Evolutionary conservation across 2,797 vertebrate species (phyloP), one percentile per base, ranked within the genome.

Genomic region (Margarornis squamiger): DNA sequence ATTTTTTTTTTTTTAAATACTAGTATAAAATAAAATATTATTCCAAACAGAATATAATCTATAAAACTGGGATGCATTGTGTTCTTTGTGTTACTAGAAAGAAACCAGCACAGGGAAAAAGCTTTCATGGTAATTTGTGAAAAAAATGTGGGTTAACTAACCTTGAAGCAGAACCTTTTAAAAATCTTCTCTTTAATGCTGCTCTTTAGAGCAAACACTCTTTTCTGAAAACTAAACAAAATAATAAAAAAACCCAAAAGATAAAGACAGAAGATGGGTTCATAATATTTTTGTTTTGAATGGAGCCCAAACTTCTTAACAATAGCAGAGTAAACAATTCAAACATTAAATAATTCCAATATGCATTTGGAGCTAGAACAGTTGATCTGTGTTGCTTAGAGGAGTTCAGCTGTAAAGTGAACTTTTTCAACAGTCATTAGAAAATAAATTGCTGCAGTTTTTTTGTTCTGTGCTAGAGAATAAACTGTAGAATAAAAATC

Each of bases 91-190:
- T 63, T 93, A 88, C 81, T 23, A 66, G 70, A 95, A 95, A 94
- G 55, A 87, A 95, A 92, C 34, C 30, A 88, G 57, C 43, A n/a
- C 3, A 49, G 63, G 76, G 34, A 59, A 34, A 73, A 89, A 45
- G n/a, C 54, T 94, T 95, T 95, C 74, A 52, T 91, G 66, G 65
- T 95, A 78, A 90, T 93, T 96, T 87, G 41, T 62, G 85, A 39
- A 68, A 83, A 94, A 95, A 90, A 92, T 68, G 39, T 85, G 82
- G 19, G 66, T 93, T 96, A 96, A 90, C 59, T 94, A 93, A 96
- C 73, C 87, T 97, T 96, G 94, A 97, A 96, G 79, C 62, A 95
- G 91, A 96, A 94, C 68, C 58, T 95, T 96, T 91, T 61, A 78
- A 77, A 85, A 78, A 70, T 49, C 49, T 74, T 67, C 51, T 86